Evolutionary conservation across 2,888 invertebrate species (phyloP).

Genomic region (Autographa pulchrina): DNA sequence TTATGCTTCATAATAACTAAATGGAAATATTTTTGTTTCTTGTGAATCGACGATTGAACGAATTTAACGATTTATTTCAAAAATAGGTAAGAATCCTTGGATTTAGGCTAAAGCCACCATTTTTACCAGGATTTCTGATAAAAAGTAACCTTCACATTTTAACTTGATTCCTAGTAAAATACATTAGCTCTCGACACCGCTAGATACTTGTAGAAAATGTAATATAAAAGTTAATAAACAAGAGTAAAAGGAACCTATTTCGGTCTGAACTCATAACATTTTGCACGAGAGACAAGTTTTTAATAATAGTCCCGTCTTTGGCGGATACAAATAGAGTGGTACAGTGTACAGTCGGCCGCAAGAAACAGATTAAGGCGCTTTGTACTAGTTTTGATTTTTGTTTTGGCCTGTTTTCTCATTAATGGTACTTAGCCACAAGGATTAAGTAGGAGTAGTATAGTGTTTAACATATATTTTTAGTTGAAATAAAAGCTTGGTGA

Average conservation of each 20-base stretch:
- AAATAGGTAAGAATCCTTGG: too few relatives aligned
- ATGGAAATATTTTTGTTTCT: too few relatives aligned
- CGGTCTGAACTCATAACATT: conserved; percentile 44
- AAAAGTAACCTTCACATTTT: too few relatives aligned
- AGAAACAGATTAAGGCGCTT: conserved; percentile 32
- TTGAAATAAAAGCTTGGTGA: background rate
- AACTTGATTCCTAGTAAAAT: too few relatives aligned
- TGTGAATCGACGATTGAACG: too few relatives aligned
- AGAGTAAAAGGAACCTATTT: conserved; percentile 23
- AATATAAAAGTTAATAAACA: conserved; percentile 14
- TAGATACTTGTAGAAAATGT: background rate
- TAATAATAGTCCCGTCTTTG: conserved; percentile 68
- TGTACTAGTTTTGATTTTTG: background rate
- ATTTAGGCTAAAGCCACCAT: too few relatives aligned
- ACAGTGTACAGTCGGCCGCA: conserved; percentile 58
- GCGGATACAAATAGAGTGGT: conserved; percentile 70
- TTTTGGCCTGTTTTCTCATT: background rate
- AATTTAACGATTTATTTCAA: too few relatives aligned
- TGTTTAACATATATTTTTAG: background rate
- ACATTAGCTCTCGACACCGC: background rate
- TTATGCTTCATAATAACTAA: too few relatives aligned
- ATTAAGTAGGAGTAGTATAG: background rate
- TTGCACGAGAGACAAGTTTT: conserved; percentile 60
- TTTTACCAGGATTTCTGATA: too few relatives aligned
- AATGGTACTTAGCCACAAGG: too few relatives aligned